These are phyloP conservation scores for Acanthornis magna DNA, from an alignment of 2,797 vertebrate genomes.

Conservation along the genomic window DNA sequence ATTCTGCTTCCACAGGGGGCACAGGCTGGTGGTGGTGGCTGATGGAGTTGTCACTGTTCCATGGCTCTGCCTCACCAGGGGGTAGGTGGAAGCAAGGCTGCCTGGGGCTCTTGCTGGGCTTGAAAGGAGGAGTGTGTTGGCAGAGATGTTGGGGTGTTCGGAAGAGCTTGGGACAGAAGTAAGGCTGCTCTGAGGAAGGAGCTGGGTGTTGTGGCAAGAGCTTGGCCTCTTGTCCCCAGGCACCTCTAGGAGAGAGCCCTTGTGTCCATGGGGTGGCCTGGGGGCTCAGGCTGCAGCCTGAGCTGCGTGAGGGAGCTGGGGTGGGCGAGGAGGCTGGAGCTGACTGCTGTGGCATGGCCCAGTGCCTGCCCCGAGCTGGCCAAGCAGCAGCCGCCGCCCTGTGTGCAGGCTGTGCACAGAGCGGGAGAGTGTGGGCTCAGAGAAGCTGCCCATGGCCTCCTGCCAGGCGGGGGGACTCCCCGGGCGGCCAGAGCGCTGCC, in stretches of 20 bases:
- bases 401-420: background rate
- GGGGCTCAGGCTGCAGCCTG: background rate
- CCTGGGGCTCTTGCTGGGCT: background rate
- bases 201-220: background rate
- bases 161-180: background rate
- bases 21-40: background rate
- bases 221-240: background rate
- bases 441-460: background rate
- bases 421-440: too few species aligned
- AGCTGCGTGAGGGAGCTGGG: background rate
- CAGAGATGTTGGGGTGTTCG: background rate
- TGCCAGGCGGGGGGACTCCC: background rate
- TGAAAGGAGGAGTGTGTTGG: background rate
- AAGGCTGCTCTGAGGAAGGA: background rate
- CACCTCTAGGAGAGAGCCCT: background rate
- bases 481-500: fast-evolving
- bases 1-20: background rate
- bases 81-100: background rate
- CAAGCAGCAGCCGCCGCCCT: background rate
- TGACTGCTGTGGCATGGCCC: too few species aligned
- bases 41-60: background rate
- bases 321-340: background rate
- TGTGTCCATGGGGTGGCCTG: too few species aligned
- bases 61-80: background rate
- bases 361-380: background rate